A percentile compares a stretch with the other conserved stretches of the same genome.
phyloP scores from a whole-genome alignment of 2,888 invertebrate species.

The Digitonthophagus gazella region DNA sequence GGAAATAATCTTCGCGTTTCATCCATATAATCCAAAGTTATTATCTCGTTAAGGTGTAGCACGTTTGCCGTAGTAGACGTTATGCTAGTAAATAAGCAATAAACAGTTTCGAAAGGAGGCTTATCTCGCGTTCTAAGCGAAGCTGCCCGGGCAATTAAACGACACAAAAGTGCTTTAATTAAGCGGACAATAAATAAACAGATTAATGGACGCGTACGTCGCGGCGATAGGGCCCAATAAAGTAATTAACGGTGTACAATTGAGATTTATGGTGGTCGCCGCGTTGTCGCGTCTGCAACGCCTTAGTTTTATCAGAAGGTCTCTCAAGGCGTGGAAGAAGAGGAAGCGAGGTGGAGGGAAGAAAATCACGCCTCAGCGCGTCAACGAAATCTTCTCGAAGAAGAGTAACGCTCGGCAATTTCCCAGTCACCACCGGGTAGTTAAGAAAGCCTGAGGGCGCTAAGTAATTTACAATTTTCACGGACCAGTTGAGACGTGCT shows the following conservation, averaged over 20 bases:
- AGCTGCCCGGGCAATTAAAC: conserved; percentile 8
- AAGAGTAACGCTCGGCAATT: conserved; percentile 4
- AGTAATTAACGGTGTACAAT: conserved; percentile 12
- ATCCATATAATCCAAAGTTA: conserved; percentile 6
- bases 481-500: background rate
- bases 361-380: background rate
- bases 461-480: conserved; percentile 11
- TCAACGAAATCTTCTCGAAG: background rate
- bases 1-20: background rate
- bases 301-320: background rate
- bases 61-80: background rate
- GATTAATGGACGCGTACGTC: conserved; percentile 11
- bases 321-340: background rate
- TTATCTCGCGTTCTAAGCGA: conserved; percentile 1
- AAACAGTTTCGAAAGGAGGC: conserved; percentile 4
- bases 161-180: conserved; percentile 17
- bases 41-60: conserved; percentile 7
- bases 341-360: background rate
- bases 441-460: conserved; percentile 10
- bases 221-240: conserved; percentile 12
- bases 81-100: conserved; percentile 13
- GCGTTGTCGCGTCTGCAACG: conserved; percentile 1
- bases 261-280: conserved; percentile 9
- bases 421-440: conserved; percentile 13
- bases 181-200: conserved; percentile 16